Conservation (phyloP, 2,797 vertebrate genomes). For the Sebastes baramenuke region DNA sequence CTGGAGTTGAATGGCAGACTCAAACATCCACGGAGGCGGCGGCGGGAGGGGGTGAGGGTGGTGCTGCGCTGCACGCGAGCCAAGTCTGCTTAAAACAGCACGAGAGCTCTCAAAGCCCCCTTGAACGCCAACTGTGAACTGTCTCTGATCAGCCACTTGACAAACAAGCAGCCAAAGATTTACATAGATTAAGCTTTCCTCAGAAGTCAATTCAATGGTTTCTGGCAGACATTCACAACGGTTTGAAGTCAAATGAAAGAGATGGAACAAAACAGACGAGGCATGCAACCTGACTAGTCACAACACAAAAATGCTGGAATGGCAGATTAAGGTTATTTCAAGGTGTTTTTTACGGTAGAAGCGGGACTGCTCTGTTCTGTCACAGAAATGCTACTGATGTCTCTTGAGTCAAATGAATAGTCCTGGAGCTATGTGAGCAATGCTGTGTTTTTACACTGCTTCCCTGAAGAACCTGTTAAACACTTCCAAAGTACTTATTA, state of each 20-base stretch:
- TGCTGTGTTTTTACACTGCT: conserved; percentile 13
- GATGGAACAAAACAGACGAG: conserved; percentile 11
- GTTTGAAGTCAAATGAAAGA: conserved; percentile 48
- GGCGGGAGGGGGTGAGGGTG: background rate
- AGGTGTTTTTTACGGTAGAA: background rate
- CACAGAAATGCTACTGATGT: conserved; percentile 19
- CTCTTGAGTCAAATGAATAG: conserved; percentile 19
- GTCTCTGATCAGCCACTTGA: conserved; percentile 67
- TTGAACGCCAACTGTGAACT: conserved; percentile 55
- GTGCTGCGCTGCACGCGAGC: conserved; percentile 7
- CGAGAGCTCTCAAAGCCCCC: conserved; percentile 41
- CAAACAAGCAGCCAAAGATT: conserved; percentile 62
- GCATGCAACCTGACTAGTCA: conserved; percentile 7
- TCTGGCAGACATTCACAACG: conserved; percentile 20
- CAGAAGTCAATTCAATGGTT: conserved; percentile 44
- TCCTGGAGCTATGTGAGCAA: conserved; percentile 34
- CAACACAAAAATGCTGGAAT: conserved; percentile 3
- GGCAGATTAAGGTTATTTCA: conserved; percentile 23
- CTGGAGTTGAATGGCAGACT: conserved; percentile 32
- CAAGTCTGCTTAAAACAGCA: conserved; percentile 35
- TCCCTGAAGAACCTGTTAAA: conserved; percentile 49
- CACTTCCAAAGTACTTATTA: conserved; percentile 40
- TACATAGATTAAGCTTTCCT: conserved; percentile 64
- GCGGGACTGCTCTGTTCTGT: background rate
- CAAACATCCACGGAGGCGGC: conserved; percentile 34